Base-by-base conservation (phyloP, 2,888 invertebrate species). In the Euzophera pinguis region DNA sequence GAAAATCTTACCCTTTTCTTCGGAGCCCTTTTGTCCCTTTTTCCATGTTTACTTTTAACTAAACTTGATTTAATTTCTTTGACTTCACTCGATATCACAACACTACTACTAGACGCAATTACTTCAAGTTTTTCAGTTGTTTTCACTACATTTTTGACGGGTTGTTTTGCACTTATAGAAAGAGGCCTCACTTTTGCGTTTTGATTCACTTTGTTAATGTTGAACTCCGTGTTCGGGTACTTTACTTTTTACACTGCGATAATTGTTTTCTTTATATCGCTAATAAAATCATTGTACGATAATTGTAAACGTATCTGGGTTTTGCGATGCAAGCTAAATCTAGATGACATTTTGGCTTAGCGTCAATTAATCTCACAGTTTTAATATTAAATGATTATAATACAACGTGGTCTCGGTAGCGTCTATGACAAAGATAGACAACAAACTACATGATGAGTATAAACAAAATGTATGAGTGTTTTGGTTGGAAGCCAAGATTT, bases 1-100 rank as follows among this genome's bases (percentile, higher is more conserved):
- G 68, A 73, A 63, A 88, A 88, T 63, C 79, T 73, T 63, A 88
- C 86, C 72, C 74, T 79, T 78, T 88, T 87, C 78, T 84, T 85
- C 54, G 61, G 61, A 58, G 66, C 71, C 55, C 68, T 61, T 65
- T 68, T 71, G 59, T 61, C 59, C 63, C 67, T 67, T 70, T 73
- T 77, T 53, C 68, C 67, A 52, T 67, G 50, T 57, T 76, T 80
- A 58, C 64, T 74, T 71, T 73, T 78, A 64, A 71, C 72, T 65
- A 84, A 77, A 68, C 77, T 84, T 54, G 82, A 73, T 65, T 82
- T 85, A 57, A 67, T 67, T 63, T 67, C 73, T 76, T 74, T 82
- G 70, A 79, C 75, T 75, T 79, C 81, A 67, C 64, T 75, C 57
- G 63, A 55, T 52, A 59, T 62, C 62, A 64, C 69, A 60, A 59